Percentiles rank a stretch among this genome's conserved stretches.
phyloP scores from a whole-genome alignment of 2,113 vertebrate species.

The Malurus alboscapulatus region DNA sequence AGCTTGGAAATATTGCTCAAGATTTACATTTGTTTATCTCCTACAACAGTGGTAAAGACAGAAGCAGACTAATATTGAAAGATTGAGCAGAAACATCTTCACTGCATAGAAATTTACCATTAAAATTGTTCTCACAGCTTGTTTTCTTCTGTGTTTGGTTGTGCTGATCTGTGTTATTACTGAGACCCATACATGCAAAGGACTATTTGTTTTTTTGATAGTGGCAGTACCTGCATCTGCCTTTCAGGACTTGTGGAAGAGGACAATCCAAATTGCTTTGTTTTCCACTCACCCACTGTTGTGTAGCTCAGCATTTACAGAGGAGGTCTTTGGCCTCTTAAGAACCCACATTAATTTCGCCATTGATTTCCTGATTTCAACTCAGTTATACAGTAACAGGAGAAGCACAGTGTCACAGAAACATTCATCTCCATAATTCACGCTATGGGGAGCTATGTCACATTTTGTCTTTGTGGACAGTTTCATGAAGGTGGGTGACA shows the following conservation, averaged over 20 bases:
- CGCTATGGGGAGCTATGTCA: rapidly evolving
- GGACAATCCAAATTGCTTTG: neutral
- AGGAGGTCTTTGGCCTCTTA: neutral
- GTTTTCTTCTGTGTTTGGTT: neutral
- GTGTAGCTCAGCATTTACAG: neutral
- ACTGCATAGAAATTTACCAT: neutral
- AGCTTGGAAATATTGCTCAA: neutral
- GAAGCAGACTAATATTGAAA: neutral
- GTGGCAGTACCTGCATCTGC: neutral
- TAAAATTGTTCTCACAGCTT: neutral
- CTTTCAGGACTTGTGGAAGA: neutral
- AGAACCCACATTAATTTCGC: neutral
- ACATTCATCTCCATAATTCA: neutral
- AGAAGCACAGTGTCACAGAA: neutral
- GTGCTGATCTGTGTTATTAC: neutral
- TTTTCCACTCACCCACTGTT: neutral
- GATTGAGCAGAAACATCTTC: neutral
- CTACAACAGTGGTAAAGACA: neutral
- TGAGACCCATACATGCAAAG: neutral
- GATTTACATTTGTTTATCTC: neutral
- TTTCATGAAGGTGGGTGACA: neutral
- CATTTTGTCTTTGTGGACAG: neutral
- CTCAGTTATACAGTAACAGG: neutral
- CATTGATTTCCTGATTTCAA: neutral
- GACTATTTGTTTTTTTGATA: neutral